A percentile compares a stretch with the other conserved stretches of the same genome.
phyloP scores from a whole-genome alignment of 2,113 vertebrate genomes.

The Hylia prasina region DNA sequence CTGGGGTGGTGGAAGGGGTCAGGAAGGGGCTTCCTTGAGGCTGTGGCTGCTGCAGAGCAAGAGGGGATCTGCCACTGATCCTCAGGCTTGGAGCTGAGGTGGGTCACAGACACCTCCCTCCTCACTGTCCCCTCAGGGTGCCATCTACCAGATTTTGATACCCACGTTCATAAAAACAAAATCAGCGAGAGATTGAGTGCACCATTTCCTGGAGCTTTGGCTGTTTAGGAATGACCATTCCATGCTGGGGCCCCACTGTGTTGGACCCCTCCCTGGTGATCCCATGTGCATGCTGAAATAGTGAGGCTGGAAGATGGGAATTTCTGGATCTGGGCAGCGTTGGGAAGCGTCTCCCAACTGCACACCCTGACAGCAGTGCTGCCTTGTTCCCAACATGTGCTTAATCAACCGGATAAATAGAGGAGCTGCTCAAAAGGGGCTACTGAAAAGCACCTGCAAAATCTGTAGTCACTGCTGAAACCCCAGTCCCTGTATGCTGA shows the following conservation, averaged over 20 bases:
- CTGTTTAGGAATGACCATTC: neutral
- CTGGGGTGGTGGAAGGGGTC: neutral
- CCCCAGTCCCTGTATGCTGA: neutral
- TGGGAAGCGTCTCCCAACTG: neutral
- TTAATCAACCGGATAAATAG: neutral
- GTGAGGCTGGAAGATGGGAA: neutral
- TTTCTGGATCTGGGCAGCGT: neutral
- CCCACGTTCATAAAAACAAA: neutral
- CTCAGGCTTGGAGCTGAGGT: neutral
- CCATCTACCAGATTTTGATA: neutral
- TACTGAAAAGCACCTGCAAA: slow-evolving; percentile 19
- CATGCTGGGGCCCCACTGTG: accelerated
- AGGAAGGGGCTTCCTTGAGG: neutral
- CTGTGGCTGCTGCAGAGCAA: neutral
- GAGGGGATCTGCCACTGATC: neutral
- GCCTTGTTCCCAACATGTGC: neutral
- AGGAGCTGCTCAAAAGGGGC: neutral
- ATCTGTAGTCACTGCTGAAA: slow-evolving; percentile 30
- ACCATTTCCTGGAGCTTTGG: neutral
- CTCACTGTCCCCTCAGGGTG: neutral
- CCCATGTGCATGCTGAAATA: accelerated
- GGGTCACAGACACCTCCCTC: neutral
- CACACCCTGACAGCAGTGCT: neutral
- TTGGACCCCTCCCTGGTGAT: neutral
- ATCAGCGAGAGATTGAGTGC: accelerated